Evolutionary conservation across 2,888 invertebrate species (phyloP).

Genomic region (Pheosia tremula): DNA sequence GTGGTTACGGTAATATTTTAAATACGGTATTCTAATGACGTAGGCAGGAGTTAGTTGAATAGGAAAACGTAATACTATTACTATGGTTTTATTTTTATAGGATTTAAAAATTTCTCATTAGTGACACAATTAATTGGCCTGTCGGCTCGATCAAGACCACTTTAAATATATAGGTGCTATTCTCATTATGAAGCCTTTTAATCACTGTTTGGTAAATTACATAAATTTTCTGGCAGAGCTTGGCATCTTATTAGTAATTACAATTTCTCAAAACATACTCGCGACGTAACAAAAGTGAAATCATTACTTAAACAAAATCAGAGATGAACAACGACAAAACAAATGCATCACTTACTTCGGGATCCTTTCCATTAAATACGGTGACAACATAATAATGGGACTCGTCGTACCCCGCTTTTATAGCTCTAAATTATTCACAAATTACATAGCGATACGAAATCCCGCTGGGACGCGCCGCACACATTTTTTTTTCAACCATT

Average conservation of each 20-base stretch:
- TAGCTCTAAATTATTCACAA: constrained; percentile 71
- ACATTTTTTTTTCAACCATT: constrained; percentile 60
- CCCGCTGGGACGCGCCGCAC: constrained; percentile 56
- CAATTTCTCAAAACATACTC: background rate
- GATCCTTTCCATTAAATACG: constrained; percentile 56
- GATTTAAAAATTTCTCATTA: no score
- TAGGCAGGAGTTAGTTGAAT: background rate
- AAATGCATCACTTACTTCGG: constrained; percentile 39
- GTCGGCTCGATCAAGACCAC: no score
- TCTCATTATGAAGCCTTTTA: no score
- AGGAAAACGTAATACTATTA: no score
- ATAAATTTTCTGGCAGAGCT: no score
- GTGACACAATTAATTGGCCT: no score
- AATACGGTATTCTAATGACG: constrained; percentile 32
- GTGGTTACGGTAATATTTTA: constrained; percentile 20
- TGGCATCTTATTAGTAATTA: no score
- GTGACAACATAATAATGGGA: constrained; percentile 74
- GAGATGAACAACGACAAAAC: constrained; percentile 39
- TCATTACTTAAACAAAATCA: constrained; percentile 27
- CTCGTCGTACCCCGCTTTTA: constrained; percentile 51
- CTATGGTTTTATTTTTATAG: no score
- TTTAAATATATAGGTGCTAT: no score
- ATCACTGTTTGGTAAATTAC: no score
- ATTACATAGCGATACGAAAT: constrained; percentile 73
- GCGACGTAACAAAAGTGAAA: constrained; percentile 10